Percentiles rank a stretch among this genome's conserved stretches.
These are phyloP conservation scores for Laodelphax striatellus DNA, from an alignment of 1,140 invertebrate genomes.

Conservation along the genomic window DNA sequence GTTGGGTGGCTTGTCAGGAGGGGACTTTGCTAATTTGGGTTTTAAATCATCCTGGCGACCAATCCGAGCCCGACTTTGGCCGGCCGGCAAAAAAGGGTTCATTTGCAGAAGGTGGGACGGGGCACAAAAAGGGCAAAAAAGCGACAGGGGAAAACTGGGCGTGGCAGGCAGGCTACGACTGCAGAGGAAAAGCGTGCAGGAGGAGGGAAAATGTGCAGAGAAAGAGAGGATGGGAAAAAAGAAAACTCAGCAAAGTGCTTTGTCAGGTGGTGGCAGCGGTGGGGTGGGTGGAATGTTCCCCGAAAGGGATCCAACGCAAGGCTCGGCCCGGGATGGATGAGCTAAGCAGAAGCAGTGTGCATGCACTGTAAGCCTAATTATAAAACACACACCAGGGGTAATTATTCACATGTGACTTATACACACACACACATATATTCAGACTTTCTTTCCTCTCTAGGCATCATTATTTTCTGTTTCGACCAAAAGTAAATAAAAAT, in stretches of 20 bases:
- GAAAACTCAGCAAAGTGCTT: not conserved
- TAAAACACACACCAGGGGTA: constrained; percentile 12
- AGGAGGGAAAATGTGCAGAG: not conserved
- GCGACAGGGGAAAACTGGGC: constrained; percentile 4
- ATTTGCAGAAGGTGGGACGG: not conserved
- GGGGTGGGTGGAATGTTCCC: not conserved
- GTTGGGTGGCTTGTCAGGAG: not conserved
- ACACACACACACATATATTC: constrained; percentile 6
- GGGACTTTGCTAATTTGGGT: constrained; percentile 1
- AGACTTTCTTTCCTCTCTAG: constrained; percentile 9
- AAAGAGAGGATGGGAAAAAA: constrained; percentile 3
- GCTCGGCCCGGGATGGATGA: not conserved
- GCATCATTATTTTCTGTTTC: constrained; percentile 8
- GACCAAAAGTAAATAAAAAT: constrained; percentile 10
- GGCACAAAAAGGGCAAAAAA: not conserved
- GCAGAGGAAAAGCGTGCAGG: constrained; percentile 2
- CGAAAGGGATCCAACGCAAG: too few relatives aligned
- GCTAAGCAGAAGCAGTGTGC: constrained; percentile 4
- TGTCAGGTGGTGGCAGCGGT: not conserved
- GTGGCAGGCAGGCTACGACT: not conserved
- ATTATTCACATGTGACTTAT: constrained; percentile 17
- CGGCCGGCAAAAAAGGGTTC: not conserved
- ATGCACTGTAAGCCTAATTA: constrained; percentile 15
- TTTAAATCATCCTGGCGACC: constrained; percentile 2
- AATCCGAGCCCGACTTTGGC: not conserved